Conservation (phyloP, 1,140 invertebrate species). For the Drosophila yakuba region DNA sequence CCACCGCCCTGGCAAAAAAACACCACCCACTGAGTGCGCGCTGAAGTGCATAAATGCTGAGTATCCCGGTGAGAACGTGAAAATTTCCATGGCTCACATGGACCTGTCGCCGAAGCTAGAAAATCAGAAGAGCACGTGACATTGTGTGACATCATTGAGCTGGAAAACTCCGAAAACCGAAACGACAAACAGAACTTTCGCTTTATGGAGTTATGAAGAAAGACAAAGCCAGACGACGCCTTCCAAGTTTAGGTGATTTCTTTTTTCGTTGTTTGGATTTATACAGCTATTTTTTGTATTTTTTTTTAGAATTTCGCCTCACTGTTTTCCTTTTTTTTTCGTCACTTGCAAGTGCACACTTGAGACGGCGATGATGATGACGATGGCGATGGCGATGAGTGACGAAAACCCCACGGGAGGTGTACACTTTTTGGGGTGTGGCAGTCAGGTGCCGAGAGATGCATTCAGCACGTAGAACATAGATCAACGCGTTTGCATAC, state of each 20-base stretch:
- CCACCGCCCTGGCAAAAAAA: not conserved
- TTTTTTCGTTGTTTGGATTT: constrained; percentile 22
- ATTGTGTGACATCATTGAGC: constrained; percentile 81
- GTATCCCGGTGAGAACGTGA: constrained; percentile 43
- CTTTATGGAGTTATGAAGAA: constrained; percentile 57
- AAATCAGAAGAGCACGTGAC: constrained; percentile 70
- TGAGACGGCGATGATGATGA: constrained; percentile 57
- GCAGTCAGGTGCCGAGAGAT: constrained; percentile 40
- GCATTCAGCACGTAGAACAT: constrained; percentile 78
- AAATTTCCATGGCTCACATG: constrained; percentile 45
- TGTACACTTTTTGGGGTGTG: not conserved
- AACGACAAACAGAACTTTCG: constrained; percentile 68
- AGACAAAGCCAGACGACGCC: constrained; percentile 61
- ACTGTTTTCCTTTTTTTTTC: constrained; percentile 25
- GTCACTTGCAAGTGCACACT: constrained; percentile 74
- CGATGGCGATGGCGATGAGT: constrained; percentile 17
- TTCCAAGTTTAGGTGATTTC: constrained; percentile 24
- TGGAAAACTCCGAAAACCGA: constrained; percentile 66
- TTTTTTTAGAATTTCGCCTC: constrained; percentile 16
- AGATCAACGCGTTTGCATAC: constrained; percentile 68
- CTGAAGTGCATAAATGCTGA: constrained; percentile 78
- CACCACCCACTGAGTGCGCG: constrained; percentile 53
- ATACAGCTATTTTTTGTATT: constrained; percentile 1
- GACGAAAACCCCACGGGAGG: constrained; percentile 26
- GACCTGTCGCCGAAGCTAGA: constrained; percentile 35